A percentile compares a stretch with the other conserved stretches of the same genome.
Conservation (phyloP, 2,797 vertebrate species). For the Thalassophryne amazonica region DNA sequence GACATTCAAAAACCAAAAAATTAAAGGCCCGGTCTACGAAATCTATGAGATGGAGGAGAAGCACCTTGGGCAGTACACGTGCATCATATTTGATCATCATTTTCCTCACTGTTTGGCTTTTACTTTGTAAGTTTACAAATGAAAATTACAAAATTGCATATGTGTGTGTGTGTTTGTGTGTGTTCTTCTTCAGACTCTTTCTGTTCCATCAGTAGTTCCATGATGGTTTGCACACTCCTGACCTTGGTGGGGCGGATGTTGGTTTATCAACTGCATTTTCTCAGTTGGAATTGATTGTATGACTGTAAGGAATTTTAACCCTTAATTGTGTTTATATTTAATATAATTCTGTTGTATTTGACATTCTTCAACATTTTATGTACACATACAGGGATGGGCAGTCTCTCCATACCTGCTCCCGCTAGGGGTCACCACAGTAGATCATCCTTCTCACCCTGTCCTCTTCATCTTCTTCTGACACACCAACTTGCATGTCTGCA, state of each 20-base stretch:
- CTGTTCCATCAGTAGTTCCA: conserved; percentile 17
- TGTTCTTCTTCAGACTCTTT: conserved; percentile 34
- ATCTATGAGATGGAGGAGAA: conserved; percentile 11
- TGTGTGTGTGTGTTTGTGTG: conserved; percentile 28
- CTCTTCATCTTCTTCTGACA: too few species aligned
- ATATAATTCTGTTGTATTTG: neutral
- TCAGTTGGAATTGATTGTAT: neutral
- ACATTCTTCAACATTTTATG: neutral
- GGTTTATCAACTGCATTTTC: conserved; percentile 9
- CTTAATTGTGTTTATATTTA: neutral
- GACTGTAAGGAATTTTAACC: neutral
- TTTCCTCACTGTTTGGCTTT: too few species aligned
- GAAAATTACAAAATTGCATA: conserved; percentile 19
- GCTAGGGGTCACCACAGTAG: too few species aligned
- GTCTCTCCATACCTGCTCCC: too few species aligned
- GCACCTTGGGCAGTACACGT: conserved; percentile 54
- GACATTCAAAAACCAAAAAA: conserved; percentile 30
- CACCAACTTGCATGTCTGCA: too few species aligned
- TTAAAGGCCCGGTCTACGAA: neutral
- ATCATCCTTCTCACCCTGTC: too few species aligned
- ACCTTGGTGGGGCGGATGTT: conserved; percentile 13
- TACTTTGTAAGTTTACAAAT: neutral
- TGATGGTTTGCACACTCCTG: conserved; percentile 34
- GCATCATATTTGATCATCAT: too few species aligned
- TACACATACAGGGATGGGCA: too few species aligned